A percentile compares a stretch with the other conserved stretches of the same genome.
These are phyloP conservation scores for Coracias cyanogaster DNA, from an alignment of 2,797 vertebrate species.

Conservation along the genomic window DNA sequence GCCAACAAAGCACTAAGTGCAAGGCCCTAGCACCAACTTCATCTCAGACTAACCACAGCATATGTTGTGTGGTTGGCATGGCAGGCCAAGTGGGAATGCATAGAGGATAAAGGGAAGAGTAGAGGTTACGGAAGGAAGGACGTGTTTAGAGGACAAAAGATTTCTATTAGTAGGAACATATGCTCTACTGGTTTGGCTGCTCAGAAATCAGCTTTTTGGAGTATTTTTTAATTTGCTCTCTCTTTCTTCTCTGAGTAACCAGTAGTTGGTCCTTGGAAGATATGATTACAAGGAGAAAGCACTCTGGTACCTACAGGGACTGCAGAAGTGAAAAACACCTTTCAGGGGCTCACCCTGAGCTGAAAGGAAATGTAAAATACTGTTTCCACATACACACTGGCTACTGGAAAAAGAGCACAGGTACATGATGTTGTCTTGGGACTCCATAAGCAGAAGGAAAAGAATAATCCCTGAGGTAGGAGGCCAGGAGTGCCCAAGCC, in stretches of 20 bases:
- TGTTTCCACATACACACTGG: not conserved
- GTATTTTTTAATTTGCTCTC: not conserved
- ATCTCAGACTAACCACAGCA: not conserved
- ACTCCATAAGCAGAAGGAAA: not conserved
- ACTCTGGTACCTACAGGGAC: not conserved
- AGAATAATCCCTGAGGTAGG: not conserved
- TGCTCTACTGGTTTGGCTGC: not conserved
- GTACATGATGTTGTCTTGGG: not conserved
- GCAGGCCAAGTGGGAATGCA: not conserved
- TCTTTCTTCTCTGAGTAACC: not conserved
- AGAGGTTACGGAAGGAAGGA: not conserved
- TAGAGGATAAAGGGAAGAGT: not conserved
- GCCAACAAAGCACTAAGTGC: not conserved
- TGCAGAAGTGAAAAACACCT: not conserved
- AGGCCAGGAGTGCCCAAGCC: accelerated
- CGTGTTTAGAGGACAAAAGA: not conserved
- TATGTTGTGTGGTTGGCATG: not conserved
- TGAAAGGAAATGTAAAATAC: not conserved
- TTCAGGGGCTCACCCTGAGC: not conserved
- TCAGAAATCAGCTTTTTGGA: not conserved
- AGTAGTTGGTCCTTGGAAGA: not conserved
- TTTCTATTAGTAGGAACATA: not conserved
- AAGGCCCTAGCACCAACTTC: not conserved
- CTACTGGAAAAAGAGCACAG: not conserved
- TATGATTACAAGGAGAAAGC: not conserved